Percentiles rank a stretch among this genome's conserved stretches.
Conservation (phyloP, 1,140 invertebrate genomes). For the Goniozus legneri region DNA sequence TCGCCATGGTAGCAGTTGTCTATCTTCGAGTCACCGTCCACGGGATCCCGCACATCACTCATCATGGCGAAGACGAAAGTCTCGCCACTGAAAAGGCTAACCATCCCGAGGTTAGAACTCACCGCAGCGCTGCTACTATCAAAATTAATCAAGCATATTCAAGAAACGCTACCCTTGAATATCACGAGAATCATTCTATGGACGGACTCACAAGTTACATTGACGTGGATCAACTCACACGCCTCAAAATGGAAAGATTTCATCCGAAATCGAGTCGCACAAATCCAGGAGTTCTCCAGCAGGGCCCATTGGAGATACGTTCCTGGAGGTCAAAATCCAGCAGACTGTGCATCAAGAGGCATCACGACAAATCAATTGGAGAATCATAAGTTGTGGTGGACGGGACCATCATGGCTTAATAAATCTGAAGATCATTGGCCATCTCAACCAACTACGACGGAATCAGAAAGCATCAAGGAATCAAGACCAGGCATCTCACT, state of each 20-base stretch:
- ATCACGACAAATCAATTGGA: constrained; percentile 3
- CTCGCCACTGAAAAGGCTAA: too few species aligned
- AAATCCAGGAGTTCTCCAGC: constrained; percentile 16
- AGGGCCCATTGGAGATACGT: too few species aligned
- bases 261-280: constrained; percentile 8
- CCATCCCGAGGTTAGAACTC: too few species aligned
- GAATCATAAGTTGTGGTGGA: constrained; percentile 7
- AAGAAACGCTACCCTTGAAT: neutral
- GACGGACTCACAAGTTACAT: constrained; percentile 20
- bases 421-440: neutral
- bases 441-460: neutral
- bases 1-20: too few species aligned
- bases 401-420: too few species aligned
- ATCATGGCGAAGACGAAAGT: too few species aligned
- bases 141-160: constrained; percentile 8
- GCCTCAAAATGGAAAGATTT: constrained; percentile 10
- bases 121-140: constrained; percentile 17
- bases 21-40: too few species aligned
- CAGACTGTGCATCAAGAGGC: too few species aligned
- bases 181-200: neutral
- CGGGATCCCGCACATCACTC: too few species aligned
- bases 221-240: constrained; percentile 13
- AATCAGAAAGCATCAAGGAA: too few species aligned
- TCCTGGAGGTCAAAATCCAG: too few species aligned
- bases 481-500: too few species aligned